A percentile compares a stretch with the other conserved stretches of the same genome.
Evolutionary conservation across 2,797 vertebrate genomes (phyloP).

Genomic region (Pelobates cultripes): DNA sequence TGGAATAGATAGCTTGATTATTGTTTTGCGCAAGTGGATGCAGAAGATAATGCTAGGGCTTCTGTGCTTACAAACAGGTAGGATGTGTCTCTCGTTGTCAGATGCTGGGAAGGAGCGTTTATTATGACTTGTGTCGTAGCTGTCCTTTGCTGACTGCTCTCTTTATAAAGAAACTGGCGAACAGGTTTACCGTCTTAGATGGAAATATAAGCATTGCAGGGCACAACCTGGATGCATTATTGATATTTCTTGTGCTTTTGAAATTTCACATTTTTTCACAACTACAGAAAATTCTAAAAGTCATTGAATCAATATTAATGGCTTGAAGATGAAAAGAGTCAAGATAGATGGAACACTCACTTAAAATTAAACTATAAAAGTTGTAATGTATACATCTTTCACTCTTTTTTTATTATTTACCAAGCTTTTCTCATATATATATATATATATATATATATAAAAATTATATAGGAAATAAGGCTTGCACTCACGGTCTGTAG

Average conservation of each 20-base stretch:
- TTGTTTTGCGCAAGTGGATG: background rate
- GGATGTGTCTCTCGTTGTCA: background rate
- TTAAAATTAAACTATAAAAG: too few species aligned
- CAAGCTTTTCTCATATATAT: too few species aligned
- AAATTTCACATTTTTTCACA: constrained; percentile 18
- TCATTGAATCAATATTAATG: constrained; percentile 15
- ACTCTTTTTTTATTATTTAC: too few species aligned
- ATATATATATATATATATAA: too few species aligned
- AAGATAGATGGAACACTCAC: background rate
- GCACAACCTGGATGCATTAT: background rate
- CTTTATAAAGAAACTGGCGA: constrained; percentile 35
- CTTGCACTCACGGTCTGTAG: too few species aligned
- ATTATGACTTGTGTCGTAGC: background rate
- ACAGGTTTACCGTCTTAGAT: constrained; percentile 9
- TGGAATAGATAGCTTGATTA: background rate
- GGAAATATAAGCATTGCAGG: constrained; percentile 2
- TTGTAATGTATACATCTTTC: too few species aligned
- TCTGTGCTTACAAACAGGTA: background rate
- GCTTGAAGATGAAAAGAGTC: background rate
- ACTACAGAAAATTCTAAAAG: constrained; percentile 28
- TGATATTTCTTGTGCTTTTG: too few species aligned
- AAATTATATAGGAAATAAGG: too few species aligned
- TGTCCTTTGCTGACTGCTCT: constrained; percentile 5
- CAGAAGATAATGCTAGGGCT: background rate
- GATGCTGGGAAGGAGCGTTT: constrained; percentile 20